phyloP scores from a whole-genome alignment of 2,797 vertebrate genomes.

The Rhinichthys osculus region DNA sequence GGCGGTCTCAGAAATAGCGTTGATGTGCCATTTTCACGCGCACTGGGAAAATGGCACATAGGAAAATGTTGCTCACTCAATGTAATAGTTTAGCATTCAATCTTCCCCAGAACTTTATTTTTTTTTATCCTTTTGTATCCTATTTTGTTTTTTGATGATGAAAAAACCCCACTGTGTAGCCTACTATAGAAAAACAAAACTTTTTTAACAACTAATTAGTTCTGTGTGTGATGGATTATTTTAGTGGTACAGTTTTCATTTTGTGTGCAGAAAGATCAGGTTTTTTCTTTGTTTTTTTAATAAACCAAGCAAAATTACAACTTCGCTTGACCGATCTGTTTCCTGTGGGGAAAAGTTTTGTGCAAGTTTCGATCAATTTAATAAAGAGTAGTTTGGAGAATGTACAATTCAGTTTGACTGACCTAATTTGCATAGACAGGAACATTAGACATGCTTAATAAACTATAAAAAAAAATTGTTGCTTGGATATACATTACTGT shows the following conservation, averaged over 20 bases:
- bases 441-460: background rate
- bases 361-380: background rate
- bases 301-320: too few relatives aligned
- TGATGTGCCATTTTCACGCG: constrained; percentile 16
- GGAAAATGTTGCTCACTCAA: background rate
- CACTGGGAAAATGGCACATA: too few relatives aligned
- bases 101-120: too few relatives aligned
- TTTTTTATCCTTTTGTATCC: background rate
- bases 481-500: background rate
- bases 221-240: background rate
- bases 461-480: background rate
- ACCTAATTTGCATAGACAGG: too few relatives aligned
- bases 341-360: background rate
- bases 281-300: too few relatives aligned
- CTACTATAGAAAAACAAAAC: background rate
- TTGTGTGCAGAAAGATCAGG: background rate
- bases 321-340: background rate
- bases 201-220: background rate
- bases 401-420: background rate
- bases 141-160: background rate
- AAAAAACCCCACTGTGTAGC: background rate
- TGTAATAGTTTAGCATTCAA: background rate
- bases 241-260: background rate
- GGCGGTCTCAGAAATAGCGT: background rate
- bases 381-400: background rate